Conservation (phyloP, 53 echinoderm and acorn worm species). For the Zoroaster sp. region DNA sequence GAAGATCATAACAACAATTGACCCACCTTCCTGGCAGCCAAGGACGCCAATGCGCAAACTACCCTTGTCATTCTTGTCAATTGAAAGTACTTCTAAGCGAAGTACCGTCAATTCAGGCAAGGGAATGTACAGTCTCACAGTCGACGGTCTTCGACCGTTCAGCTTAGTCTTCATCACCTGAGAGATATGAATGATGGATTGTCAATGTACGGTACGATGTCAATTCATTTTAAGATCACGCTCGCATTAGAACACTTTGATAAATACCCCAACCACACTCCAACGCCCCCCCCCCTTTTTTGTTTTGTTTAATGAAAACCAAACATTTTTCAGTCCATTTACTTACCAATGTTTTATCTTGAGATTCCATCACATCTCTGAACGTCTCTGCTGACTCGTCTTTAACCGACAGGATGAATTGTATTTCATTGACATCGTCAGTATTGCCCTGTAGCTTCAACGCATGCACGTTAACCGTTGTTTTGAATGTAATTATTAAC, state of each 20-base stretch:
- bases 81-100: background rate
- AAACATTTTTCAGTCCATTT: too few species aligned
- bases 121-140: background rate
- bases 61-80: background rate
- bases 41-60: background rate
- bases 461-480: background rate
- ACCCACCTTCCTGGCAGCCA: background rate
- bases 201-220: too few species aligned
- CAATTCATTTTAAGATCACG: too few species aligned
- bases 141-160: background rate
- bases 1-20: too few species aligned
- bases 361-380: background rate
- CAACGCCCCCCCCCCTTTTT: too few species aligned
- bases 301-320: too few species aligned
- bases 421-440: background rate
- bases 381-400: background rate
- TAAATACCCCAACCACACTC: too few species aligned
- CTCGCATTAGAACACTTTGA: too few species aligned
- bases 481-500: background rate
- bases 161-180: too few species aligned
- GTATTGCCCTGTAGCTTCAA: background rate
- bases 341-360: background rate
- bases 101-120: background rate
- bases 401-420: background rate
- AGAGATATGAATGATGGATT: too few species aligned